These are phyloP conservation scores for Nephrotoma flavescens DNA, from an alignment of 2,888 invertebrate genomes.

Conservation along the genomic window DNA sequence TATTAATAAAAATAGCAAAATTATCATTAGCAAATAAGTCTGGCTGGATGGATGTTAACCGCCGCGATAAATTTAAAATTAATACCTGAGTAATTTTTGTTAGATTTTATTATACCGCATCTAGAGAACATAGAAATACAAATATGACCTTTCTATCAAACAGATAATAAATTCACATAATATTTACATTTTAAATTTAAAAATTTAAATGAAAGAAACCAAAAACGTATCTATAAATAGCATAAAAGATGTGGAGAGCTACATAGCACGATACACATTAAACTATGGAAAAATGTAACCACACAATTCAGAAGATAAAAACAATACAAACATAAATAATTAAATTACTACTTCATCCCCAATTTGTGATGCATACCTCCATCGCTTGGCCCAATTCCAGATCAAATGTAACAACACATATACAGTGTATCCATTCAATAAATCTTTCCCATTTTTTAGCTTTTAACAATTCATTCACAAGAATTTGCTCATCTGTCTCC, in stretches of 20 bases:
- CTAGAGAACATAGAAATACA: no score
- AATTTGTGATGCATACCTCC: slow-evolving; percentile 44
- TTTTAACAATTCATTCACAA: background rate
- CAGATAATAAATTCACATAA: background rate
- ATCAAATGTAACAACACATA: slow-evolving; percentile 98
- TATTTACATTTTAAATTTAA: background rate
- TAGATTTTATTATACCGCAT: no score
- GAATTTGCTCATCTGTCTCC: background rate
- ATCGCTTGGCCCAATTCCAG: slow-evolving; percentile 97
- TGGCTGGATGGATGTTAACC: no score
- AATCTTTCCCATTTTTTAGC: slow-evolving; percentile 49
- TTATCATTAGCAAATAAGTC: no score
- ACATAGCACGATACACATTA: background rate
- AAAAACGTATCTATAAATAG: background rate
- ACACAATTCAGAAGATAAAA: slow-evolving; percentile 33
- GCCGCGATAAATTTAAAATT: no score
- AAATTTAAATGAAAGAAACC: background rate
- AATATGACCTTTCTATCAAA: background rate
- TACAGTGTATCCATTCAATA: slow-evolving; percentile 91
- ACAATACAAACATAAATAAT: background rate
- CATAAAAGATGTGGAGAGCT: background rate
- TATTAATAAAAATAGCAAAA: no score
- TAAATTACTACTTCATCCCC: background rate
- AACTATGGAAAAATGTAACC: background rate
- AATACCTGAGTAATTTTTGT: no score